phyloP scores from a whole-genome alignment of 2,113 vertebrate genomes.

The Lepidothrix coronata region DNA sequence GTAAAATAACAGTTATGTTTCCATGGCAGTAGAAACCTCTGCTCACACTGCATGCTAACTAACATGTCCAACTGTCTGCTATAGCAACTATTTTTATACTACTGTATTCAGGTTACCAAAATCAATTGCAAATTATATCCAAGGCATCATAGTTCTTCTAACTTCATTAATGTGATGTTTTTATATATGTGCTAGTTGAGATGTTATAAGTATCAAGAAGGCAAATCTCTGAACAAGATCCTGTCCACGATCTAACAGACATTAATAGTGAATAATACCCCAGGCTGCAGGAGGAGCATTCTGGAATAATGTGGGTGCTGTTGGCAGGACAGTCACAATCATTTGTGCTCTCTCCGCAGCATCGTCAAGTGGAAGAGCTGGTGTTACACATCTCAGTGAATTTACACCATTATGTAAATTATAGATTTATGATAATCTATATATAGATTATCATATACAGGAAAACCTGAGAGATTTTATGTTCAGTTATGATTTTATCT shows the following conservation, averaged over 20 bases:
- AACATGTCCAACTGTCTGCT: constrained; percentile 51
- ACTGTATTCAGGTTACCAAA: constrained; percentile 26
- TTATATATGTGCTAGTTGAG: not conserved
- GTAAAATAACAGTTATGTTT: constrained; percentile 59
- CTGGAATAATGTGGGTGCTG: not conserved
- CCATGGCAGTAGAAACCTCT: constrained; percentile 67
- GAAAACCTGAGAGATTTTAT: not conserved
- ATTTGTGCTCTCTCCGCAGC: not conserved
- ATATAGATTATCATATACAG: not conserved
- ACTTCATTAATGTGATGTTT: not conserved
- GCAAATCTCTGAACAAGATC: not conserved
- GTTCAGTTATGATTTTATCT: not conserved
- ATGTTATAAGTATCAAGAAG: not conserved
- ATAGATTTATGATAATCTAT: no score
- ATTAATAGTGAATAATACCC: not conserved
- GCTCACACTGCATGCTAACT: constrained; percentile 53
- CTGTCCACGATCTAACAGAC: not conserved
- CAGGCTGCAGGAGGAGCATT: not conserved
- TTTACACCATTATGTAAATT: not conserved
- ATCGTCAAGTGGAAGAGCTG: not conserved
- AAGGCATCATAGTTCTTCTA: not conserved
- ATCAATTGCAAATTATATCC: constrained; percentile 8
- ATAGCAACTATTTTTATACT: constrained; percentile 40
- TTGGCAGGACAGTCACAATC: fast-evolving
- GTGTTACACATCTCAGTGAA: not conserved